These are phyloP conservation scores for Glossophaga mutica DNA, from an alignment of 2,797 vertebrate species.

Conservation along the genomic window DNA sequence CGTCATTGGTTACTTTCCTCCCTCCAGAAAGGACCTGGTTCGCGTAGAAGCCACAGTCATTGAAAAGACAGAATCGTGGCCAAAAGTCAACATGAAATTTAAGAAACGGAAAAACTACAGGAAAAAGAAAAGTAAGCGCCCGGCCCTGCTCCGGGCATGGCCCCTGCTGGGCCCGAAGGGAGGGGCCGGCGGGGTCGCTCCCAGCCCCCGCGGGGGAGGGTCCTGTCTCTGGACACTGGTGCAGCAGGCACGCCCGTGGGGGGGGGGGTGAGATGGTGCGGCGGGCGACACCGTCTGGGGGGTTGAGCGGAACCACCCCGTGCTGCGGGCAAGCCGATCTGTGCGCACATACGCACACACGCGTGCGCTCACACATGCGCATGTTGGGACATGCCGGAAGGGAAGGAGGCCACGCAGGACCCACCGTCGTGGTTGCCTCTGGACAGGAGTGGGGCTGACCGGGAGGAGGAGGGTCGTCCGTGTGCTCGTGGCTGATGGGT, in stretches of 20 bases:
- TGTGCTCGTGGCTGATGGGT: not conserved
- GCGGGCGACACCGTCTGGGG: not conserved
- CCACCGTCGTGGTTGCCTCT: not conserved
- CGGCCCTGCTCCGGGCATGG: rapidly evolving
- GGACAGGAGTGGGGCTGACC: not conserved
- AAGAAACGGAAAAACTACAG: slow-evolving; percentile 86
- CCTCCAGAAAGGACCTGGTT: slow-evolving; percentile 87
- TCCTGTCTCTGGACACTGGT: no score
- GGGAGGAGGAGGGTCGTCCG: not conserved
- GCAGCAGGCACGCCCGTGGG: no score
- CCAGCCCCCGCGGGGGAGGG: no score
- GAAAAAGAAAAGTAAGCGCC: slow-evolving; percentile 86
- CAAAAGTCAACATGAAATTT: slow-evolving; percentile 90
- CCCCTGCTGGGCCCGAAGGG: not conserved
- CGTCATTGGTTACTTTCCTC: rapidly evolving
- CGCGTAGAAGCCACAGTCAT: slow-evolving; percentile 92
- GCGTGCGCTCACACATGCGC: rapidly evolving
- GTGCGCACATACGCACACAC: not conserved
- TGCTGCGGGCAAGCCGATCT: not conserved
- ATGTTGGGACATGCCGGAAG: not conserved
- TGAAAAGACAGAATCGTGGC: slow-evolving; percentile 94
- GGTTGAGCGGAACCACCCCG: not conserved
- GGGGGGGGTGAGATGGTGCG: rapidly evolving
- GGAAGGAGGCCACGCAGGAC: not conserved
- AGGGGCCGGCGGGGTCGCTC: not conserved